Conservation (phyloP, 2,797 vertebrate species). For the Emys orbicularis region DNA sequence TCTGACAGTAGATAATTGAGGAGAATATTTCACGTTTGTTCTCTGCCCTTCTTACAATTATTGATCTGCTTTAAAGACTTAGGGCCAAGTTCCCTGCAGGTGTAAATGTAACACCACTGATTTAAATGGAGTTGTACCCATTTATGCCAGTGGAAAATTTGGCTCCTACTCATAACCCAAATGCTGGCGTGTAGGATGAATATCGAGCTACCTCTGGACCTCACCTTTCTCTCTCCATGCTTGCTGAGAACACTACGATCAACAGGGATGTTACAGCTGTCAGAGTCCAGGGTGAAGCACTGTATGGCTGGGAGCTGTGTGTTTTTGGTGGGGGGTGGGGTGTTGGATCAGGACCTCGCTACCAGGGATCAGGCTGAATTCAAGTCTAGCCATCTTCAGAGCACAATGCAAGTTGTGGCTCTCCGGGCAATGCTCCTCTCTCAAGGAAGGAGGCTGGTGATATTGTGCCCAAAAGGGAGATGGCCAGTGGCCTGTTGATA, state of each 20-base stretch:
- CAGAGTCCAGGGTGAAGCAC: background rate
- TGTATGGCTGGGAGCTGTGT: fast-evolving
- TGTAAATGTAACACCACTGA: background rate
- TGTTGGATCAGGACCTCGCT: fast-evolving
- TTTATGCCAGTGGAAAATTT: background rate
- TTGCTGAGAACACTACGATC: fast-evolving
- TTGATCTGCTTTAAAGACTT: conserved; percentile 25
- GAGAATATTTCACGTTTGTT: conserved; percentile 22
- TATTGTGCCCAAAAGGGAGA: background rate
- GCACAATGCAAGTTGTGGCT: background rate
- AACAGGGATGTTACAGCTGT: fast-evolving
- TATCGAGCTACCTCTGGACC: background rate
- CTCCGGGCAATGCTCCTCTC: background rate
- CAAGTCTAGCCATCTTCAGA: background rate
- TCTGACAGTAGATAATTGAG: no score
- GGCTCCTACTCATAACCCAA: background rate
- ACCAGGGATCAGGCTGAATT: background rate
- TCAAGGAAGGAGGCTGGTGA: background rate
- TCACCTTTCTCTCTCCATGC: fast-evolving
- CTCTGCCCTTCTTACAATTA: conserved; percentile 8
- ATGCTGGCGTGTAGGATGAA: no score
- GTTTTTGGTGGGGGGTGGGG: background rate
- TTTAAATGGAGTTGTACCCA: conserved; percentile 53
- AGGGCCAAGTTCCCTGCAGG: conserved; percentile 35
- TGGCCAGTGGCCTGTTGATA: background rate